Evolutionary conservation across 2,113 vertebrate genomes (phyloP), one percentile per base, ranked within the genome.

Genomic region (Protomyctophum bolini): DNA sequence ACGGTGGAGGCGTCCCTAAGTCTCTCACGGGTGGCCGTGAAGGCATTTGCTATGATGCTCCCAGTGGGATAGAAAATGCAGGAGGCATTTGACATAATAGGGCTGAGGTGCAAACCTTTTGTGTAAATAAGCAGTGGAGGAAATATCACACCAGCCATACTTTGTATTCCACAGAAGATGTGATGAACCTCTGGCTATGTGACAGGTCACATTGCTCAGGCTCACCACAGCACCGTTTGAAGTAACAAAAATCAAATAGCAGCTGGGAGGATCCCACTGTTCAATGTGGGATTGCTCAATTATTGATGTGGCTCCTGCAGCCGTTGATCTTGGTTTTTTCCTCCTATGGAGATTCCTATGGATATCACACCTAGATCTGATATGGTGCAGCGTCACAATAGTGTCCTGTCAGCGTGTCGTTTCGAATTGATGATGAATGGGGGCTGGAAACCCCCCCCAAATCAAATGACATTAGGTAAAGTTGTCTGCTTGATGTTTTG

Each of bases 401-500:
- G 33, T 41, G 33, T 73, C 71, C 77, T 77, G 83, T 77, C 70
- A 81, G 52, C 69, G 56, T 6, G 65, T 78, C 72, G 65, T 66
- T 11, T n/a, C 63, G 82, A 89, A 84, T 87, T 79, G 83, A 83
- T 84, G 80, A 83, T 56, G 33, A 63, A 72, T 72, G 78, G 75
- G 57, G 47, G 70, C 56, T 68, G 69, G 54, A 8, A 61, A 61
- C 21, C 21, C 33, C 10, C 33, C 71, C 69, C 56, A 72, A 82
- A 88, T 80, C 68, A 84, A 82, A 84, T 71, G 63, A 7, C 1
- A 58, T 70, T 49, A 63, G 14, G 72, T 65, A 14, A 66, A 51
- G 68, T 54, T 11, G 47, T 33, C 47, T 63, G 69, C 49, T 66
- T 68, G 68, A 80, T 63, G 55, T 83, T 72, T 7, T 33, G 46